These are phyloP conservation scores for Oceanodroma leucorhoa DNA, from an alignment of 2,797 vertebrate species.

Conservation along the genomic window DNA sequence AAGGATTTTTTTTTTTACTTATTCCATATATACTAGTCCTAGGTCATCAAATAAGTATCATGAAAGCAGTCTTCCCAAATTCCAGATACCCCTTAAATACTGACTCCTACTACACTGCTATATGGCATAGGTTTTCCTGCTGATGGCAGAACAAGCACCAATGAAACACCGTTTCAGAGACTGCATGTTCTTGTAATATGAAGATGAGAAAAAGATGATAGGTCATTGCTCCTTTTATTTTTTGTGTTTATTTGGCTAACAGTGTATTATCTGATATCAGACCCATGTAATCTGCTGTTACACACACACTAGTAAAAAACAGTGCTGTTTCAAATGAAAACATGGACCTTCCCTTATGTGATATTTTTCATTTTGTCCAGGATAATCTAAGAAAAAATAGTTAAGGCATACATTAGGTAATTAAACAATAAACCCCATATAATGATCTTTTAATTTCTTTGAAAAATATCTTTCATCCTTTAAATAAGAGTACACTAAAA, in stretches of 20 bases:
- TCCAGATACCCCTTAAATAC: neutral
- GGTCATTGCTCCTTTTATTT: neutral
- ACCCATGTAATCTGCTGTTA: neutral
- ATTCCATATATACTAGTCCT: neutral
- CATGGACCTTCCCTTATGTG: neutral
- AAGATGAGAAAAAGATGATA: neutral
- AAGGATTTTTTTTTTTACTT: neutral
- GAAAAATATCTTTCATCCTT: conserved; percentile 19
- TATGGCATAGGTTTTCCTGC: neutral
- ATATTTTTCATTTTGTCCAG: neutral
- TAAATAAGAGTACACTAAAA: conserved; percentile 23
- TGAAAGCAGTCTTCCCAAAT: neutral
- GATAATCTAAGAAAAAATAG: conserved; percentile 9
- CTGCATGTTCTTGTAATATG: neutral
- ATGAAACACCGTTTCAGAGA: fast-evolving
- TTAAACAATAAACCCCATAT: neutral
- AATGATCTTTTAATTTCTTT: neutral
- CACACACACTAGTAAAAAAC: neutral
- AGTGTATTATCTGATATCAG: neutral
- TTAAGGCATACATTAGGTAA: conserved; percentile 21
- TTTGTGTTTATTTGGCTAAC: neutral
- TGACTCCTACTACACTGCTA: neutral
- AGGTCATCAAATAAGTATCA: neutral
- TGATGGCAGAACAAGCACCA: neutral
- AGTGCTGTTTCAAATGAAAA: neutral